phyloP scores from a whole-genome alignment of 2,113 vertebrate genomes.

The Rhinolophus ferrumequinum region DNA sequence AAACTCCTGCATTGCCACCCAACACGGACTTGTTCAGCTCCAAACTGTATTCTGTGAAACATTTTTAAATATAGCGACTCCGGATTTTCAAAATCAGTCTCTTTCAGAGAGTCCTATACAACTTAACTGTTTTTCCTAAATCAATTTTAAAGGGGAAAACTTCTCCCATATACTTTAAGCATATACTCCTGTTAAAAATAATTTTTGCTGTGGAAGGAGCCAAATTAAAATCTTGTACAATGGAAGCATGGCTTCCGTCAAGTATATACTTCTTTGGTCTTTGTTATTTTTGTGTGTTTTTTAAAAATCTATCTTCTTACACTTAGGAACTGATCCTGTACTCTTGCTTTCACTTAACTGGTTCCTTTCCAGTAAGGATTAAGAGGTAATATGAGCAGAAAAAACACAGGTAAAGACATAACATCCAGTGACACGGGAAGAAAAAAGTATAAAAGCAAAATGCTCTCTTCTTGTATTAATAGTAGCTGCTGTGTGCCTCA shows the following conservation, averaged over 20 bases:
- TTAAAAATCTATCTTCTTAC: constrained; percentile 12
- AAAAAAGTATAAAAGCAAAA: constrained; percentile 27
- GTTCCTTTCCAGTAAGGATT: constrained; percentile 35
- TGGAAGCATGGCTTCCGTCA: not conserved
- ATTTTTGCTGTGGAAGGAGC: constrained; percentile 8
- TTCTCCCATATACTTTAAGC: not conserved
- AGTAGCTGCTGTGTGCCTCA: not conserved
- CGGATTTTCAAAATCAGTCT: constrained; percentile 43
- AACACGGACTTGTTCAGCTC: not conserved
- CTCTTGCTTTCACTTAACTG: not conserved
- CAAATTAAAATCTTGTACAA: constrained; percentile 41
- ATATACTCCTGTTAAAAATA: not conserved
- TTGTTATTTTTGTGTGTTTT: constrained; percentile 7
- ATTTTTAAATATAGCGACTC: not conserved
- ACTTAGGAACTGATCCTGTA: not conserved
- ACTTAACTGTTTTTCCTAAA: not conserved
- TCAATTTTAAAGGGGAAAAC: constrained; percentile 10
- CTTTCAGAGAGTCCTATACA: not conserved
- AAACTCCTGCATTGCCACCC: not conserved
- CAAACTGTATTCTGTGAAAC: constrained; percentile 11
- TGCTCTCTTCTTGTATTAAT: not conserved
- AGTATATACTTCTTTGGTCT: not conserved
- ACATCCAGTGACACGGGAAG: not conserved
- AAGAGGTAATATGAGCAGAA: not conserved
- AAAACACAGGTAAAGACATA: constrained; percentile 37